These are phyloP conservation scores for Ceratitis capitata DNA, from an alignment of 1,140 invertebrate species.

Conservation along the genomic window DNA sequence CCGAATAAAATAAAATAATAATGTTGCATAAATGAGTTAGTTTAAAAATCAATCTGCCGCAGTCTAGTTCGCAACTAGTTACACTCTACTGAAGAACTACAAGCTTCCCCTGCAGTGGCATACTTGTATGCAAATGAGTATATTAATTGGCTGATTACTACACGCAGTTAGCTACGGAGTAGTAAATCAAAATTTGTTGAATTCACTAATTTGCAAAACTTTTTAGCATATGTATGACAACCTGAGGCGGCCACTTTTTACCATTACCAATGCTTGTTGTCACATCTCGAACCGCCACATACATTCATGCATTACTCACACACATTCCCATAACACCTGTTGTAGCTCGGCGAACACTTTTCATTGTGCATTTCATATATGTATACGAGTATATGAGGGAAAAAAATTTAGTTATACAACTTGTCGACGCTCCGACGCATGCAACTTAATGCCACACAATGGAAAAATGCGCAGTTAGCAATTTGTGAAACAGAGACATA, in stretches of 20 bases:
- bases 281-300: too few relatives aligned
- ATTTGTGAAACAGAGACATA: neutral
- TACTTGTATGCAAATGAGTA: too few relatives aligned
- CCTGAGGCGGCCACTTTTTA: neutral
- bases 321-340: constrained; percentile 3
- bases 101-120: too few relatives aligned
- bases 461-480: neutral
- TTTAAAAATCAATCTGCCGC: too few relatives aligned
- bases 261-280: neutral
- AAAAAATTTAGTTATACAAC: neutral
- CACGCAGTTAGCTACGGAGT: too few relatives aligned
- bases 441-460: constrained; percentile 8
- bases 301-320: neutral
- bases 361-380: neutral
- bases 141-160: too few relatives aligned
- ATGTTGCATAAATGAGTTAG: too few relatives aligned
- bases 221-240: neutral
- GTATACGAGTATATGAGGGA: too few relatives aligned
- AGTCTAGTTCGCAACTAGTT: too few relatives aligned
- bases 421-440: neutral
- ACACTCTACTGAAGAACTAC: too few relatives aligned
- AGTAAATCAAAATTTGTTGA: constrained; percentile 36
- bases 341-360: neutral
- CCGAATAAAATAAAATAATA: too few relatives aligned
- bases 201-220: constrained; percentile 32